A percentile compares a stretch with the other conserved stretches of the same genome.
phyloP scores from a whole-genome alignment of 2,888 invertebrate genomes.

The Linyphia triangularis region DNA sequence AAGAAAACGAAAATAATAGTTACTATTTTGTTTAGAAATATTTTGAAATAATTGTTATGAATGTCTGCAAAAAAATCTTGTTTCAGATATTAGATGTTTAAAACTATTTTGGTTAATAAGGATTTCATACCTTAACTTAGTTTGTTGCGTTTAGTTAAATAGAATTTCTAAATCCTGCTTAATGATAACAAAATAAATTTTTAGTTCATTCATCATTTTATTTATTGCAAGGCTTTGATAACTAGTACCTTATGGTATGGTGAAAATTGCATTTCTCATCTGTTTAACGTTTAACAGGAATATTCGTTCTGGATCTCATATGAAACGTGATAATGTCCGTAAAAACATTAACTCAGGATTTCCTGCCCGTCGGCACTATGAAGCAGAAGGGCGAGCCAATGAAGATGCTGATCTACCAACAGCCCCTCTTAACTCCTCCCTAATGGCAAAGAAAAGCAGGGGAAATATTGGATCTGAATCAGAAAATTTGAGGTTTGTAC shows the following conservation, averaged over 20 bases:
- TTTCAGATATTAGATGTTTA: too few species aligned
- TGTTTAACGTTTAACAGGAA: background rate
- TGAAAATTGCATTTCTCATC: background rate
- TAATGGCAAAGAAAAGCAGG: background rate
- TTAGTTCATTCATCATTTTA: background rate
- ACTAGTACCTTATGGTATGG: background rate
- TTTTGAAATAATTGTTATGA: too few species aligned
- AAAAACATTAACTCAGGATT: conserved; percentile 62
- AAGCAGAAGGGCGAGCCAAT: conserved; percentile 75
- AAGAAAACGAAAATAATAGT: too few species aligned
- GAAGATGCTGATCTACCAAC: conserved; percentile 64
- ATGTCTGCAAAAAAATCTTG: too few species aligned
- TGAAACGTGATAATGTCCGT: conserved; percentile 64
- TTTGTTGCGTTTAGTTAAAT: too few species aligned
- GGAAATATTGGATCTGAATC: conserved; percentile 29
- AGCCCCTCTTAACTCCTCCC: too few species aligned
- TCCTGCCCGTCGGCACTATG: conserved; percentile 74
- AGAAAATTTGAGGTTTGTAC: conserved; percentile 33
- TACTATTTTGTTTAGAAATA: too few species aligned
- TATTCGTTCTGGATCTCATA: background rate
- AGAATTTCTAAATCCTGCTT: background rate
- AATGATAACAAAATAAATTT: too few species aligned
- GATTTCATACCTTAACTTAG: too few species aligned
- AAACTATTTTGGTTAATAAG: too few species aligned
- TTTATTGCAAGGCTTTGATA: background rate